These are phyloP conservation scores for Microplitis demolitor DNA, from an alignment of 1,140 invertebrate genomes.

Conservation along the genomic window DNA sequence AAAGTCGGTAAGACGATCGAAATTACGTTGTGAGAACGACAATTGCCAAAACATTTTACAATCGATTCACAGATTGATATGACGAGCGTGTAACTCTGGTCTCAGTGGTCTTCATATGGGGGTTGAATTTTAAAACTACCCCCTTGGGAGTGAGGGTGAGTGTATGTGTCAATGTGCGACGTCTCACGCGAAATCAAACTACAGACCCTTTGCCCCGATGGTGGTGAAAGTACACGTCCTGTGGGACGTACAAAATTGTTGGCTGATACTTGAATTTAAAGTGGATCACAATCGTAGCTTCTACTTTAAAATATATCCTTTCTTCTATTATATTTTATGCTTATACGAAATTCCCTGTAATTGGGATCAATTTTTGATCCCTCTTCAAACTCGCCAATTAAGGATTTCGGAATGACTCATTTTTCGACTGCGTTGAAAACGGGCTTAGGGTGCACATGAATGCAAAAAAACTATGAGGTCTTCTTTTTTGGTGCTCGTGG, in stretches of 20 bases:
- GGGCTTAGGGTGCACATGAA: no score
- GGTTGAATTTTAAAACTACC: conserved; percentile 37
- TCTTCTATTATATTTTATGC: background rate
- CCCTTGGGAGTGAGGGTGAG: conserved; percentile 6
- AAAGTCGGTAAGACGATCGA: no score
- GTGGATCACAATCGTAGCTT: background rate
- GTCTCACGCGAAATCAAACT: conserved; percentile 29
- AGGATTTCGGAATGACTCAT: no score
- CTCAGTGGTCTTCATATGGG: conserved; percentile 30
- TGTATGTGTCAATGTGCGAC: background rate
- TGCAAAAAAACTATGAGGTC: no score
- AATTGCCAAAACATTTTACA: background rate
- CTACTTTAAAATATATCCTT: background rate
- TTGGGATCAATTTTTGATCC: no score
- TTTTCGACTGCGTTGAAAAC: no score
- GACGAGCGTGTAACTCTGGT: conserved; percentile 24
- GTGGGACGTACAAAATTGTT: conserved; percentile 16
- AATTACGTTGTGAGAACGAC: background rate
- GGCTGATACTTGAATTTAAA: conserved; percentile 15
- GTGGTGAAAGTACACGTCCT: conserved; percentile 31
- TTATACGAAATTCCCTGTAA: no score
- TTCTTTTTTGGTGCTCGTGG: no score
- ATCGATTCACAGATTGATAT: conserved; percentile 31
- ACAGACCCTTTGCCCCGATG: conserved; percentile 15
- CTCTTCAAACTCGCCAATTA: no score